Percentiles rank a stretch among this genome's conserved stretches.
These are phyloP conservation scores for Epinephelus malabaricus DNA, from an alignment of 2,797 vertebrate genomes.

Conservation along the genomic window DNA sequence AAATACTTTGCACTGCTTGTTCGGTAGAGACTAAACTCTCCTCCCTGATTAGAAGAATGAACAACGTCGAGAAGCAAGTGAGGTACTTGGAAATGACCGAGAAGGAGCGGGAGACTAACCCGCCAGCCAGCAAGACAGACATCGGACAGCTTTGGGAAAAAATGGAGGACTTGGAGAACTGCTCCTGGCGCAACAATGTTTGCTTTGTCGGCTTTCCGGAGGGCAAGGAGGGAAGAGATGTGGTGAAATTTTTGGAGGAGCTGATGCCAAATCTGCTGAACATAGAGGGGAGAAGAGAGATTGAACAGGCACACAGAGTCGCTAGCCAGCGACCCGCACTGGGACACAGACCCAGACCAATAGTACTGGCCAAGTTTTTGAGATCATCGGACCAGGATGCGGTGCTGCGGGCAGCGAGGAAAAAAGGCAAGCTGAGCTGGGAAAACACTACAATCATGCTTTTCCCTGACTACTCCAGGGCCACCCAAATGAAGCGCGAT, in stretches of 20 bases:
- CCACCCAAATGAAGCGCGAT: neutral
- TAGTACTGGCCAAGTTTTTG: neutral
- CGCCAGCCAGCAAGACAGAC: conserved; percentile 20
- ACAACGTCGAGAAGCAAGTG: neutral
- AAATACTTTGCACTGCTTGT: neutral
- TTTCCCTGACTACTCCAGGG: conserved; percentile 10
- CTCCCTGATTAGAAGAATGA: neutral
- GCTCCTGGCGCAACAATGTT: too few relatives aligned
- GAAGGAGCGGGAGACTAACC: conserved; percentile 13
- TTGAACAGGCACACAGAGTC: neutral
- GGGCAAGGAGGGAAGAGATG: conserved; percentile 1
- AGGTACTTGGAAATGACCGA: neutral
- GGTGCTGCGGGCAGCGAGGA: conserved; percentile 2
- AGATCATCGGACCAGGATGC: conserved; percentile 5
- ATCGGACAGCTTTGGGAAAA: neutral
- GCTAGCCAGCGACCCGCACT: neutral
- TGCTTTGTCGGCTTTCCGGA: neutral
- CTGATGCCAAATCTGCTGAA: conserved; percentile 1
- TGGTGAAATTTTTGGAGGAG: conserved; percentile 11
- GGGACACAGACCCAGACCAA: neutral
- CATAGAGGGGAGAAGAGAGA: neutral
- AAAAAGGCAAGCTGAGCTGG: conserved; percentile 17
- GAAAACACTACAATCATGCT: conserved; percentile 4
- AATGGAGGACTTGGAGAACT: conserved; percentile 2
- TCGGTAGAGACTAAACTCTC: conserved; percentile 8